Evolutionary conservation across 2,113 vertebrate species (phyloP).

Genomic region (Micromys minutus): DNA sequence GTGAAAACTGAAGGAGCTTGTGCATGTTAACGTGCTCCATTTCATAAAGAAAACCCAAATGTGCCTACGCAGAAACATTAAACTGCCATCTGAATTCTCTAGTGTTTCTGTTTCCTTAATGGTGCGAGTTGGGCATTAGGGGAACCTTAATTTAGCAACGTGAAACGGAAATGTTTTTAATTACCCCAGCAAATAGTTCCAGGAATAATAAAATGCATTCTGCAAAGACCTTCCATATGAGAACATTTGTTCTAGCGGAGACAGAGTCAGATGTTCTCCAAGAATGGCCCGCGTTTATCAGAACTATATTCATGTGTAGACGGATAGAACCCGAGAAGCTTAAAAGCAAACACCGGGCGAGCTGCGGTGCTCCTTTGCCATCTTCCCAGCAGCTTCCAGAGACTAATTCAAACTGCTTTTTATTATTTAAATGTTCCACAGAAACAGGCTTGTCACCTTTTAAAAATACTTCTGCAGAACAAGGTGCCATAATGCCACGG

Average conservation of each 20-base stretch:
- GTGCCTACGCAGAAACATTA: background rate
- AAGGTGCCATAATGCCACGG: slow-evolving; percentile 52
- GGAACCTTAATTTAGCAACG: background rate
- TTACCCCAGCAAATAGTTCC: background rate
- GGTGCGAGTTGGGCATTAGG: background rate
- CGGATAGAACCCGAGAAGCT: background rate
- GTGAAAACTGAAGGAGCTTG: background rate
- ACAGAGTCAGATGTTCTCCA: background rate
- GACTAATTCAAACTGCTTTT: slow-evolving; percentile 67
- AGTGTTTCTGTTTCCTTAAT: background rate
- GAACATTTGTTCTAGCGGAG: background rate
- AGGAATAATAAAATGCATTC: background rate
- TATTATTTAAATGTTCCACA: slow-evolving; percentile 68
- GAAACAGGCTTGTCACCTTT: slow-evolving; percentile 68
- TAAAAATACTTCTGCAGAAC: slow-evolving; percentile 67
- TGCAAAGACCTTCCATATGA: background rate
- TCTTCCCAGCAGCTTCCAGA: slow-evolving; percentile 53
- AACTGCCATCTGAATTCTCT: background rate
- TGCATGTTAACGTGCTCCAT: background rate
- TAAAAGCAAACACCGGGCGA: background rate
- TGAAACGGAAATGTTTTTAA: slow-evolving; percentile 16
- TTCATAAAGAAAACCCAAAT: slow-evolving; percentile 5
- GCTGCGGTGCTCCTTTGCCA: background rate
- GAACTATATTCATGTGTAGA: background rate
- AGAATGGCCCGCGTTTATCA: background rate